Evolutionary conservation across 2,113 vertebrate species (phyloP).

Genomic region (Halcyon malimbica): DNA sequence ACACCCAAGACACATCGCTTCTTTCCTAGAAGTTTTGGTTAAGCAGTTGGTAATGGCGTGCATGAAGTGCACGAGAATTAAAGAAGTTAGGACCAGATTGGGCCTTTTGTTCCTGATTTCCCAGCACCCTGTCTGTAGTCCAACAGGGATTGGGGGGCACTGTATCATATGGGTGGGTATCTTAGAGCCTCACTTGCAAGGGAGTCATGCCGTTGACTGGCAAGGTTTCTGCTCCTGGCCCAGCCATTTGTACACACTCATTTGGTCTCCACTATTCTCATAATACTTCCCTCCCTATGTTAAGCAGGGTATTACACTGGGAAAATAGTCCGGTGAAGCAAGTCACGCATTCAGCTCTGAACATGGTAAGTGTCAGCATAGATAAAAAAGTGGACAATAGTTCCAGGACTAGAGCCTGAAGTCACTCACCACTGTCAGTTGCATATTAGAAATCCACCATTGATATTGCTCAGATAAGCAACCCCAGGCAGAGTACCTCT

Average conservation of each 20-base stretch:
- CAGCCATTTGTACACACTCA: background rate
- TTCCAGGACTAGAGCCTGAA: background rate
- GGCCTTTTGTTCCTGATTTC: background rate
- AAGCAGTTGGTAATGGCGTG: background rate
- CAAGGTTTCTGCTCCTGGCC: background rate
- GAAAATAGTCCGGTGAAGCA: background rate
- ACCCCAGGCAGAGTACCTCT: background rate
- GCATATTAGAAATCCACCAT: background rate
- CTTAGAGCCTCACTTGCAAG: background rate
- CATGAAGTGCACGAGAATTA: background rate
- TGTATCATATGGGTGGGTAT: background rate
- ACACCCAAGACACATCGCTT: rapidly evolving
- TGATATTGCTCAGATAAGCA: background rate
- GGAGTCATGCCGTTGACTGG: rapidly evolving
- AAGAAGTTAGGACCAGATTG: background rate
- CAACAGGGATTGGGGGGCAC: background rate
- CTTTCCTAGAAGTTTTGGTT: background rate
- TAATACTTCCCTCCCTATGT: background rate
- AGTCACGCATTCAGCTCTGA: background rate
- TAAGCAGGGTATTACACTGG: background rate
- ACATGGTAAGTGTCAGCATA: background rate
- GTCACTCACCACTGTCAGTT: background rate
- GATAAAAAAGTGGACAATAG: background rate
- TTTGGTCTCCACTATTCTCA: too few species aligned
- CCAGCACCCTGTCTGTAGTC: background rate